These are phyloP conservation scores for Syritta pipiens DNA, from an alignment of 2,888 invertebrate species.

Conservation along the genomic window DNA sequence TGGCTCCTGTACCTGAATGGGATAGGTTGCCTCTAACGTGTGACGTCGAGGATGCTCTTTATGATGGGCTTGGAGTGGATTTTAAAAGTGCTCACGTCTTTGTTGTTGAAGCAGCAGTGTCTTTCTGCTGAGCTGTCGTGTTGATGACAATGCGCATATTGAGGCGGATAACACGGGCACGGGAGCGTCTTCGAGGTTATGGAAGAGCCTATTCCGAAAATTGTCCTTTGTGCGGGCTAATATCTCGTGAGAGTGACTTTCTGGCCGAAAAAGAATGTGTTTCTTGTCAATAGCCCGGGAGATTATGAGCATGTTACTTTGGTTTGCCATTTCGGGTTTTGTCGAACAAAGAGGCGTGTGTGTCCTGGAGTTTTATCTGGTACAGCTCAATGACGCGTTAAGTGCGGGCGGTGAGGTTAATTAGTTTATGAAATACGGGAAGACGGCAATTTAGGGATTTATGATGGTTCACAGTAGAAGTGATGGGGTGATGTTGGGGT, in stretches of 20 bases:
- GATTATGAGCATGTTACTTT: slow-evolving; percentile 38
- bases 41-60: slow-evolving; percentile 26
- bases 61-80: slow-evolving; percentile 44
- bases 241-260: slow-evolving; percentile 16
- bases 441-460: too few species aligned
- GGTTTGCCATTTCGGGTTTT: slow-evolving; percentile 48
- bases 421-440: too few species aligned
- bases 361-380: slow-evolving; percentile 26
- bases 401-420: slow-evolving; percentile 33
- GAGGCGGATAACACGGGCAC: slow-evolving; percentile 30
- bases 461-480: too few species aligned
- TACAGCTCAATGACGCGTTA: slow-evolving; percentile 42
- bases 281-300: slow-evolving; percentile 8
- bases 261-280: slow-evolving; percentile 6
- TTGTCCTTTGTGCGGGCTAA: slow-evolving; percentile 34
- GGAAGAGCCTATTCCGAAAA: slow-evolving; percentile 33
- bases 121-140: not conserved
- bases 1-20: slow-evolving; percentile 4
- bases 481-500: too few species aligned
- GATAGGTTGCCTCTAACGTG: slow-evolving; percentile 26
- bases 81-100: slow-evolving; percentile 50
- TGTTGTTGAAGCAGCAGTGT: slow-evolving; percentile 18
- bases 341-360: slow-evolving; percentile 22
- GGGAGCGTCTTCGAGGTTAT: slow-evolving; percentile 27
- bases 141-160: slow-evolving; percentile 28